These are phyloP conservation scores for Oceanites oceanicus DNA, from an alignment of 2,113 vertebrate genomes.

Conservation along the genomic window DNA sequence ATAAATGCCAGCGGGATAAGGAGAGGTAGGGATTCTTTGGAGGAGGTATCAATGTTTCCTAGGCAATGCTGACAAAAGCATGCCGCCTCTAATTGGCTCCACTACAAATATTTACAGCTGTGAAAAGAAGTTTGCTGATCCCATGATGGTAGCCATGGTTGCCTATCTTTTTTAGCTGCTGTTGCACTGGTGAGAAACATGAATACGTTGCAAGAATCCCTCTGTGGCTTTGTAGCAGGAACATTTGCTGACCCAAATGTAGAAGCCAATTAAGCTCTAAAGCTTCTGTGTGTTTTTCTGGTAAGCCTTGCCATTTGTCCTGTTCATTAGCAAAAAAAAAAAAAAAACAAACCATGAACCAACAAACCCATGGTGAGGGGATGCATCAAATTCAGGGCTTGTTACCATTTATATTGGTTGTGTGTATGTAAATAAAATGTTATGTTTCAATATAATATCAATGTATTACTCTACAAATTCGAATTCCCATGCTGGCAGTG, in stretches of 20 bases:
- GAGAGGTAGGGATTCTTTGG: slow-evolving; percentile 40
- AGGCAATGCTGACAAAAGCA: slow-evolving; percentile 53
- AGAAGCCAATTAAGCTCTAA: slow-evolving; percentile 28
- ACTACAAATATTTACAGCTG: slow-evolving; percentile 72
- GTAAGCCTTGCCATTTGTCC: slow-evolving; percentile 17
- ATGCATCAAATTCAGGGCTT: neutral
- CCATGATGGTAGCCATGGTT: slow-evolving; percentile 33
- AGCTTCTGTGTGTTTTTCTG: slow-evolving; percentile 28
- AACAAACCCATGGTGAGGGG: neutral
- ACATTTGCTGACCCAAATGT: slow-evolving; percentile 43
- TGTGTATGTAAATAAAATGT: neutral
- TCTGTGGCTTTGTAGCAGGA: neutral
- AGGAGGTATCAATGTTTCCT: slow-evolving; percentile 48
- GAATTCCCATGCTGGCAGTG: neutral
- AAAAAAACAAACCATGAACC: no score
- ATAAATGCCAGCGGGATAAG: neutral
- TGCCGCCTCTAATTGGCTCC: slow-evolving; percentile 54
- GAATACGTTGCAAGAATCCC: slow-evolving; percentile 14
- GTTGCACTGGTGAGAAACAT: neutral
- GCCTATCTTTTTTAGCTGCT: slow-evolving; percentile 42
- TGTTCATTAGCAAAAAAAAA: neutral
- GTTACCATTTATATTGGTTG: neutral
- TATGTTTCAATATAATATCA: neutral
- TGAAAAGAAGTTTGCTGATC: slow-evolving; percentile 56
- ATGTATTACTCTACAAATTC: neutral